Conservation (phyloP, 2,113 vertebrate species). For the Synchiropus splendidus region DNA sequence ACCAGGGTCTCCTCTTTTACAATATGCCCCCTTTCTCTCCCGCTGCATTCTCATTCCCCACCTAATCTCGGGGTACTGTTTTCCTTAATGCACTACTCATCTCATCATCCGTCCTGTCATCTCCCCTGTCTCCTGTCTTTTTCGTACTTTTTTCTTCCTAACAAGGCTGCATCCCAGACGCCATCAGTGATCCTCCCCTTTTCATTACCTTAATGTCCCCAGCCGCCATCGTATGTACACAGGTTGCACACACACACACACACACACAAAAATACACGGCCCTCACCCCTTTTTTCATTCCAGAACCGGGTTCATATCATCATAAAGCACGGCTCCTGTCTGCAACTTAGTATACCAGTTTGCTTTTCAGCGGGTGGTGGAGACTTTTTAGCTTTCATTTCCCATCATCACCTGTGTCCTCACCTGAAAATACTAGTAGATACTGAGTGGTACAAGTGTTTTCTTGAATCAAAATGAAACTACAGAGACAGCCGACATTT, state of each 20-base stretch:
- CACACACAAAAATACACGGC: conserved; percentile 15
- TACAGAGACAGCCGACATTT: no score
- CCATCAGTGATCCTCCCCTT: conserved; percentile 49
- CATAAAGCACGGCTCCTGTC: conserved; percentile 37
- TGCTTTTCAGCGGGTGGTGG: conserved; percentile 5
- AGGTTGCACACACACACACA: conserved; percentile 1
- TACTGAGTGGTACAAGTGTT: no score
- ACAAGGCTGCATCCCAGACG: conserved; percentile 51
- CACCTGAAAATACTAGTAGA: no score
- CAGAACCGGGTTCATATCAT: conserved; percentile 49
- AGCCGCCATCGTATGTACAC: conserved; percentile 11
- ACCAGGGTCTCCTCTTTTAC: conserved; percentile 9
- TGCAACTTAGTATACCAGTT: conserved; percentile 6
- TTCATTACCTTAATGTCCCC: conserved; percentile 63
- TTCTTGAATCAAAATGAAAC: no score
- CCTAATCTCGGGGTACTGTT: conserved; percentile 51
- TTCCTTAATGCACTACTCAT: conserved; percentile 55
- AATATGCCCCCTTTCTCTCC: conserved; percentile 5
- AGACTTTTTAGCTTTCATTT: background rate
- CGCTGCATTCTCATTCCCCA: conserved; percentile 43
- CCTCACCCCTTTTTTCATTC: conserved; percentile 54
- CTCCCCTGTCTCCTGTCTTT: conserved; percentile 41
- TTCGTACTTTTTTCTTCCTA: conserved; percentile 60
- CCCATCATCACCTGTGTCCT: background rate
- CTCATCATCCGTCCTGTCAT: conserved; percentile 53